Base-by-base conservation (phyloP, 1,140 invertebrate genomes). In the Xylocopa sonorina region DNA sequence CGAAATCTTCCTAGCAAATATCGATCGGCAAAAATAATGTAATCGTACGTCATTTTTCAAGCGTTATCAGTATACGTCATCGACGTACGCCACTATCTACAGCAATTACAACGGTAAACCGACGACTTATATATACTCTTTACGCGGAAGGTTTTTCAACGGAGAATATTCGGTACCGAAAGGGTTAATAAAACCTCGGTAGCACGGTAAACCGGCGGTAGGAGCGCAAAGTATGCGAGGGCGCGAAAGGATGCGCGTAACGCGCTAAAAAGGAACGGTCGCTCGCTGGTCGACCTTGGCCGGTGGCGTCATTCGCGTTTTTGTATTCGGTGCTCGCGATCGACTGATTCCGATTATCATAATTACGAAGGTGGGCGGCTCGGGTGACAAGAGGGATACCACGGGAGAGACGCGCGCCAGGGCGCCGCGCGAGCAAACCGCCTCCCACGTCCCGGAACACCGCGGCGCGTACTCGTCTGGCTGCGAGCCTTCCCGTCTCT, bases 331-430 rank as follows among this genome's bases (percentile, higher is more conserved):
- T 41, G 10, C 46, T 51, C 67, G n/a, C n/a, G 75, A 60, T 71
- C 66, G 32, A 18, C 43, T 51, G 66, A 78, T 46, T n/a, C 9
- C 24, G 32, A 78, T 78, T 78, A 78, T 62, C 75, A 78, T 78
- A 78, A 78, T 71, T 71, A 69, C 75, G n/a, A 78, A 78, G 75
- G 75, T 78, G 75, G 75, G 55, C 55, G 75, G 24, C 64, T 48
- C 41, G 41, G 1, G 2, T 29, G 53, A n/a, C 38, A 18, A n/a
- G 12, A n/a, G 41, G 1, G 32, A 27, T 14, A n/a, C 43, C 57
- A 27, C 71, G 43, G 18, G 66, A 48, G 32, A 69, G n/a, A n/a
- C n/a, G n/a, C 75, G 46, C 58, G 18, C 0, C 29, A n/a, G n/a
- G 53, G 18, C 18, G 16, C 38, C 29, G 32, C 29, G 24, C 32